phyloP scores from a whole-genome alignment of 2,888 invertebrate genomes.

The Isotomurus palustris region DNA sequence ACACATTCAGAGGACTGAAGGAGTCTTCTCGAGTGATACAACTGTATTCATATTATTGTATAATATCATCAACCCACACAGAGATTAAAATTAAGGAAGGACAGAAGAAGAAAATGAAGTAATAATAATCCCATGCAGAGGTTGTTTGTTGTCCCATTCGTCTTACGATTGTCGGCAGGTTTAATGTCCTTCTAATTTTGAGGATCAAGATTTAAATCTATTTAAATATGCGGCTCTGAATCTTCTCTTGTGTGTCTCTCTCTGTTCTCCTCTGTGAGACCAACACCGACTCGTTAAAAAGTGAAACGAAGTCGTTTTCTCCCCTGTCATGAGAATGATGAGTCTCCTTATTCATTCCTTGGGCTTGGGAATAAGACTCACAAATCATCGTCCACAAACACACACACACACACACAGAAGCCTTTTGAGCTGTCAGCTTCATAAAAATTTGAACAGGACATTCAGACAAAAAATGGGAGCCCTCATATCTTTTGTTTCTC shows the following conservation, averaged over 20 bases:
- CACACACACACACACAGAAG: slow-evolving; percentile 4
- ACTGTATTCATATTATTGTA: no score
- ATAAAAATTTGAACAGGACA: neutral
- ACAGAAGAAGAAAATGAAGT: neutral
- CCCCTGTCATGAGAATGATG: slow-evolving; percentile 8
- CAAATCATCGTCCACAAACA: neutral
- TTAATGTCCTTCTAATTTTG: slow-evolving; percentile 11
- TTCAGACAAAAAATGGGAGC: no score
- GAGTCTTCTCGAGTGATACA: no score
- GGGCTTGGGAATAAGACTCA: neutral
- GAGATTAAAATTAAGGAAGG: no score
- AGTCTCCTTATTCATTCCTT: slow-evolving; percentile 4
- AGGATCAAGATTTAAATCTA: slow-evolving; percentile 6
- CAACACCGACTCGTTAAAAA: slow-evolving; percentile 13
- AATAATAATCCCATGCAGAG: slow-evolving; percentile 1
- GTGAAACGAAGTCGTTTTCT: slow-evolving; percentile 1
- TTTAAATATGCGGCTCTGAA: slow-evolving; percentile 5
- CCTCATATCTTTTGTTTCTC: no score
- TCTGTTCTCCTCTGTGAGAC: neutral
- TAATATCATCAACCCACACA: no score
- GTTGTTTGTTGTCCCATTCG: slow-evolving; percentile 5
- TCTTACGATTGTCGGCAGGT: slow-evolving; percentile 4
- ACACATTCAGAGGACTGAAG: no score
- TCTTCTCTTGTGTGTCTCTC: neutral
- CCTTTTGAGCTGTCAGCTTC: slow-evolving; percentile 3